A percentile compares a stretch with the other conserved stretches of the same genome.
phyloP scores from a whole-genome alignment of 2,797 vertebrate species.

The Acridotheres tristis region DNA sequence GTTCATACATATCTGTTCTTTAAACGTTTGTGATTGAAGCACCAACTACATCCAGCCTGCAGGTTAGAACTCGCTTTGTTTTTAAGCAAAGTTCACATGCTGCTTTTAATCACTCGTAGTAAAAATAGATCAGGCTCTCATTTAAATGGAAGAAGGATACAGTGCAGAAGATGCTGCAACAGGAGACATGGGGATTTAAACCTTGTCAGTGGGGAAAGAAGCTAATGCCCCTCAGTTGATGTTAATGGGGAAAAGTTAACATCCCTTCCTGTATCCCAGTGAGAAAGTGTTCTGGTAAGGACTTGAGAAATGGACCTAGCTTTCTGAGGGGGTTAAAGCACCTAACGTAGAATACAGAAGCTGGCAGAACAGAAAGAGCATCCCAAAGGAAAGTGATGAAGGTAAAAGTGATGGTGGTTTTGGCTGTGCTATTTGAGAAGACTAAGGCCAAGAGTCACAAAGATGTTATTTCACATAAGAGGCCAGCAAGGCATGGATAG shows the following conservation, averaged over 20 bases:
- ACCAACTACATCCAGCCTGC: background rate
- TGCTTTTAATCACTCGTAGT: background rate
- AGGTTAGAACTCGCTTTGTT: background rate
- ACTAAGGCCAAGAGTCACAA: background rate
- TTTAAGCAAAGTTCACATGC: background rate
- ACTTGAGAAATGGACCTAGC: background rate
- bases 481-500: background rate
- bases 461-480: rapidly evolving
- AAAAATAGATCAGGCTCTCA: background rate
- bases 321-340: background rate
- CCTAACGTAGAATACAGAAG: background rate
- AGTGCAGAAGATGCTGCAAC: background rate
- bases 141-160: background rate
- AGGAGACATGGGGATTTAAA: background rate
- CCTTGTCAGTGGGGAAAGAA: background rate
- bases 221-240: too few species aligned
- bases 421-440: background rate
- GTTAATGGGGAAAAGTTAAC: background rate
- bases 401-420: background rate
- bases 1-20: background rate
- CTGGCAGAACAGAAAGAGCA: background rate
- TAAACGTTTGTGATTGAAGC: background rate
- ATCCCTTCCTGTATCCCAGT: background rate
- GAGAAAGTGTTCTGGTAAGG: background rate
- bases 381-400: background rate